Evolutionary conservation across 2,797 vertebrate genomes (phyloP), one percentile per base, ranked within the genome.

Genomic region (Sebastolobus alascanus): DNA sequence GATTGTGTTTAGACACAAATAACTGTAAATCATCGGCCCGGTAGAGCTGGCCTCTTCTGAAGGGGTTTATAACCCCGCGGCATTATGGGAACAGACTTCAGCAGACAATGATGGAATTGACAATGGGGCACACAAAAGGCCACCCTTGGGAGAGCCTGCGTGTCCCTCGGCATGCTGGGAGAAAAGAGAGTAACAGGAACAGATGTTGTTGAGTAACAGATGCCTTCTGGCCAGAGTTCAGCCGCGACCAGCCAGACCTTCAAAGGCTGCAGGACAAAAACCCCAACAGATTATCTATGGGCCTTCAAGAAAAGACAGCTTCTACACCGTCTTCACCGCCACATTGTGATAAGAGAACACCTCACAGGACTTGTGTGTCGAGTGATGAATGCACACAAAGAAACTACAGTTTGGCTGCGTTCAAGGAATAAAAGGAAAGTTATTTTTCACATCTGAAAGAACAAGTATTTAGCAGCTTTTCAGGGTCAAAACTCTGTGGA

Each of bases 191-290:
- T 82, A 91, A 87, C 89, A 90, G 93, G 89, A 94, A 95, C 96
- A 96, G 96, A 96, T 96, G 96, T 96, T 95, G 93, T 90, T 86
- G 94, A 92, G 94, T 85, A 94, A 94, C 94, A 95, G 95, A 94
- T 94, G 95, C 94, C 93, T 94, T 89, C 93, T 95, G 95, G 94
- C 92, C 93, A 87, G 79, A 91, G 91, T 81, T 91, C 87, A 94
- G 90, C 90, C 89, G 29, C 90, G 69, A 92, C 77, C 93, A 89
- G 92, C 89, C 85, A 90, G 86, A 85, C 88, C 91, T 90, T 95
- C 94, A 93, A 91, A 93, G 72, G 70, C 82, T 73, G 80, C 68
- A 82, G 64, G 16, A 20, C 14, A 31, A 9, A 60, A 54, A 35
- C 8, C 35, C 35, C 35, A 18, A 27, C 35, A 86, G 80, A 90